Conservation (phyloP, 2,797 vertebrate species). For the Hephaestus fuliginosus region DNA sequence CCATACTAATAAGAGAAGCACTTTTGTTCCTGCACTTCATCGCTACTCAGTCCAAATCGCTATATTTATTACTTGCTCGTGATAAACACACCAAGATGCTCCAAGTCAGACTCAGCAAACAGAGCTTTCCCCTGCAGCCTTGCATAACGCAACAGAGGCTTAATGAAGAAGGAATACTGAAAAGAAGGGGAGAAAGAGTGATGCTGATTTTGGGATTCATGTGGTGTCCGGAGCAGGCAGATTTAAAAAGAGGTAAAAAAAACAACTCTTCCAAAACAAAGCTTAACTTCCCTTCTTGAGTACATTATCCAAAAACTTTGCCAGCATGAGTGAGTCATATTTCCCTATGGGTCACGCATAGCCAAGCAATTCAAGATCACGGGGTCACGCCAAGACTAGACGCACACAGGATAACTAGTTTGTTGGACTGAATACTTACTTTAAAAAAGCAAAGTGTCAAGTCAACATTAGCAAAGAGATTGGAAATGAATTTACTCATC, state of each 20-base stretch:
- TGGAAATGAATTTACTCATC: background rate
- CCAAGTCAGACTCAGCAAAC: slow-evolving; percentile 16
- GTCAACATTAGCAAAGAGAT: background rate
- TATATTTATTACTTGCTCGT: background rate
- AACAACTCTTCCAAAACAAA: background rate
- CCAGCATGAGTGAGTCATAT: slow-evolving; percentile 31
- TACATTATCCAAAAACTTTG: background rate
- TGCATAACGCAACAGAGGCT: background rate
- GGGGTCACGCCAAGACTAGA: background rate
- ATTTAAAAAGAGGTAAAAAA: background rate
- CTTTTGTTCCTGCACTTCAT: background rate
- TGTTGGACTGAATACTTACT: background rate
- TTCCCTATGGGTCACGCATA: slow-evolving; percentile 2
- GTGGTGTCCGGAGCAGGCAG: background rate
- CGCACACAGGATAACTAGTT: background rate
- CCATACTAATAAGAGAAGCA: background rate
- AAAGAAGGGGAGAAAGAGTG: background rate
- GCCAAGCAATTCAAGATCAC: slow-evolving; percentile 9
- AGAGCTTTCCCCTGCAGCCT: background rate
- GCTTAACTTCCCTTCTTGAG: background rate
- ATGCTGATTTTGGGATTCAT: background rate
- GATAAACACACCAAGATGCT: background rate
- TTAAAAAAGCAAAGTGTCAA: background rate
- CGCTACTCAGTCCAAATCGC: background rate
- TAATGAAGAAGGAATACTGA: slow-evolving; percentile 5